Evolutionary conservation across 2,113 vertebrate genomes (phyloP), one percentile per base, ranked within the genome.

Genomic region (Psephotus haematonotus): DNA sequence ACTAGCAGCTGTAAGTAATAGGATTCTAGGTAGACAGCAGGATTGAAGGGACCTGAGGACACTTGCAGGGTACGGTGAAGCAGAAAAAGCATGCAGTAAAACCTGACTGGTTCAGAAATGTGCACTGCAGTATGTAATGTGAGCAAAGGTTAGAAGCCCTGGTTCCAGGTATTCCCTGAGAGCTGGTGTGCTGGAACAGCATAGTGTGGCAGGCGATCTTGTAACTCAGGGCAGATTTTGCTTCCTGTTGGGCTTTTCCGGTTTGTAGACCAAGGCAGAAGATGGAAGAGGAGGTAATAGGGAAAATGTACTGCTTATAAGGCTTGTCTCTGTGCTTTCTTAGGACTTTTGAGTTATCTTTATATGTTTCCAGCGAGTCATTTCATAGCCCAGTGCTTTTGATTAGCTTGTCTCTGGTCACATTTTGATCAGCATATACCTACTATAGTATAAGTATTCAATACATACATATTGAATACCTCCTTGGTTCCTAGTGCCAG

Each of bases 181-280:
- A 46, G 69, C 33, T 3, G 1, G 6, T 29, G 19, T 59, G 46
- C 33, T 37, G 15, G 41, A 62, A 28, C 3, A 3, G 65, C 44
- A 6, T 0, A 0, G 46, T 28, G 1, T 13, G 37, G 59, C 63
- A 62, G 53, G 41, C 2, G 1, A 3, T 5, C 49, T 27, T 55
- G 14, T 12, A 29, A 4, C 25, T 83, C 7, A 1, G 44, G 76
- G n/a, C 43, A 55, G 10, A 1, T 68, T 43, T 43, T 64, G 18
- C 71, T 72, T 81, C 78, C 29, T 5, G 0, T 17, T 33, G 17
- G 2, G 2, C 14, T 67, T 41, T 28, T 43, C 17, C 17, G 31
- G 47, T 46, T 55, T 23, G 6, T 18, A 57, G 68, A 53, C 52
- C 49, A 22, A 62, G 59, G 76, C 11, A 63, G 24, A 31, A 77